Evolutionary conservation across 2,797 vertebrate genomes (phyloP).

Genomic region (Glossophaga mutica): DNA sequence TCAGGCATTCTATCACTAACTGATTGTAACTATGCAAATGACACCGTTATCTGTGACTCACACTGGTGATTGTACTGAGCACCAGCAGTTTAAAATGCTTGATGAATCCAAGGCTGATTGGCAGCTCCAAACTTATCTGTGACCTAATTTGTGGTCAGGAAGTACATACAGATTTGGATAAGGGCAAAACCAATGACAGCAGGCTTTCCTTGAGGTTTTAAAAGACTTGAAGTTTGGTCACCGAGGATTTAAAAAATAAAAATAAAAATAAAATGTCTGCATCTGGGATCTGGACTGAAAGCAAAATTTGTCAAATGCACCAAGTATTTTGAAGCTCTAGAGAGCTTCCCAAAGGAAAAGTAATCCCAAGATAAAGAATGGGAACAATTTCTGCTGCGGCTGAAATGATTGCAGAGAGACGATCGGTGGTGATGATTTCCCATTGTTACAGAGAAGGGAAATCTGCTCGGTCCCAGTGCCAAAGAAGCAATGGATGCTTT

Average conservation of each 20-base stretch:
- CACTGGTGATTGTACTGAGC: constrained; percentile 44
- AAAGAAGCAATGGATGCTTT: background rate
- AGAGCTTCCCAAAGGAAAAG: constrained; percentile 38
- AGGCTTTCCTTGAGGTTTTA: constrained; percentile 36
- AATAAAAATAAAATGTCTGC: background rate
- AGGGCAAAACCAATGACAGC: constrained; percentile 49
- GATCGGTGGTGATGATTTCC: constrained; percentile 19
- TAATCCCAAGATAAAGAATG: constrained; percentile 54
- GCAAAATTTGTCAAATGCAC: constrained; percentile 23
- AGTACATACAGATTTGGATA: constrained; percentile 48
- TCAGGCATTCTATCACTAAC: constrained; percentile 67
- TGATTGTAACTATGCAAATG: constrained; percentile 77
- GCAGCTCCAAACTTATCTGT: constrained; percentile 65
- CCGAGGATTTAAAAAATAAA: background rate
- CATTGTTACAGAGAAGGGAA: background rate
- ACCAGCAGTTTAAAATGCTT: constrained; percentile 59
- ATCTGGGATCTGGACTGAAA: constrained; percentile 4
- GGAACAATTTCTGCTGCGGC: constrained; percentile 5
- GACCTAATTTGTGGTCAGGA: constrained; percentile 68
- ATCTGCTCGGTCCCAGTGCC: background rate
- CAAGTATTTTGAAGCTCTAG: constrained; percentile 47
- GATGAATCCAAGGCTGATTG: constrained; percentile 67
- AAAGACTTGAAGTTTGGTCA: constrained; percentile 40
- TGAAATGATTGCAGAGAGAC: constrained; percentile 23
- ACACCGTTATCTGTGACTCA: constrained; percentile 59